Evolutionary conservation across 2,113 vertebrate genomes (phyloP).

Genomic region (Cheilinus undulatus): DNA sequence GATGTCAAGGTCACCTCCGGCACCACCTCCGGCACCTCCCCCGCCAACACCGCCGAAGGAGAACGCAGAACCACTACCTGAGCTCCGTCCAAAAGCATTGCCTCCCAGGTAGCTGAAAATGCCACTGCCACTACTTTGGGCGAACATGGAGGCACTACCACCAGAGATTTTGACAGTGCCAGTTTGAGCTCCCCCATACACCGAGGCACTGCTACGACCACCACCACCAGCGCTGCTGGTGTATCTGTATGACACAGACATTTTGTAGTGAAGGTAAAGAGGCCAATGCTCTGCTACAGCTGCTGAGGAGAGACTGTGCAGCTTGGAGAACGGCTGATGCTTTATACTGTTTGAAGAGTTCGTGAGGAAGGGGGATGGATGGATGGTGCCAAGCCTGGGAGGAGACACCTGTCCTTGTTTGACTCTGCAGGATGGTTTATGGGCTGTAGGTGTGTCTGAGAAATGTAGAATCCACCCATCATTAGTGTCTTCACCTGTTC

Average conservation of each 20-base stretch:
- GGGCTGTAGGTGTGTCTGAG: constrained; percentile 44
- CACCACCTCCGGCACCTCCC: constrained; percentile 1
- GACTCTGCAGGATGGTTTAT: background rate
- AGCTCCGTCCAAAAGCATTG: too few species aligned
- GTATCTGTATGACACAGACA: too few species aligned
- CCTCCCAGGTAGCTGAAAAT: too few species aligned
- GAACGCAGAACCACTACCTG: constrained; percentile 5
- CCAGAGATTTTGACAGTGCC: constrained; percentile 49
- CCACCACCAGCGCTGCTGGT: too few species aligned
- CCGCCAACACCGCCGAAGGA: constrained; percentile 25
- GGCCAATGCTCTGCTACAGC: constrained; percentile 47
- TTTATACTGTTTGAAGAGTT: constrained; percentile 55
- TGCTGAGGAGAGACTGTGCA: constrained; percentile 52
- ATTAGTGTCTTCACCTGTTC: background rate
- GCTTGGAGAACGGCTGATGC: background rate
- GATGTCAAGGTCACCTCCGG: constrained; percentile 1
- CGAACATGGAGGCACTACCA: too few species aligned
- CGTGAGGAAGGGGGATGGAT: background rate
- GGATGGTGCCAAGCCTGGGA: constrained; percentile 10
- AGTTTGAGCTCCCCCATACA: constrained; percentile 36
- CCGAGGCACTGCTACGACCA: constrained; percentile 20
- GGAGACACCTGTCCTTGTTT: constrained; percentile 29
- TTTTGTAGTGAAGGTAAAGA: constrained; percentile 1
- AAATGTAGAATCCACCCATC: constrained; percentile 16
- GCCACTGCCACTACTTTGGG: background rate